Evolutionary conservation across 2,888 invertebrate genomes (phyloP), one percentile per base, ranked within the genome.

Genomic region (Bombylius discolor): DNA sequence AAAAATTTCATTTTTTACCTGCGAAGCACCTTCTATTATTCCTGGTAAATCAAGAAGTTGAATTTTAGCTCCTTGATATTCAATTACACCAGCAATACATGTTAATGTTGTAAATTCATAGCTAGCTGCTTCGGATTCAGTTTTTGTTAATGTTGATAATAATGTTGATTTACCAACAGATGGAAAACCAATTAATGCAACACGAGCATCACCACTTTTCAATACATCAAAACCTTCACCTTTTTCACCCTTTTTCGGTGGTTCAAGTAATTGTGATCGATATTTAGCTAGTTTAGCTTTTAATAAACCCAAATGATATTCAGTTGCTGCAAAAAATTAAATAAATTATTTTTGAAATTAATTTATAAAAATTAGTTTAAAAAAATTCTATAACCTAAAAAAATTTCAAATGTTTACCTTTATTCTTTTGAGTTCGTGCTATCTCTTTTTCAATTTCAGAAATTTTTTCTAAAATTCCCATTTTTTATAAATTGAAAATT

Each of bases 401-500:
- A 12, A 36, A 14, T 42, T 23, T 9, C n/a, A 39, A 12, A 5
- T 42, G 11, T 51, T 57, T 72, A 95, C 96, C 97, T 87, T 99
- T 99, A 78, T 99, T 99, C 76, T 99, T 99, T 72, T 99, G 99
- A 23, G 99, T 99, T 64, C 96, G 81, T 14, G 94, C 90, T 62
- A 99, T 99, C 84, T 99, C 99, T 69, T 87, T 89, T 73, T 99
- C 99, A 62, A 99, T 97, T 80, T 99, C 98, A 6, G 93, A 87
- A 74, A 99, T 99, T 81, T 96, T 98, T 69, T 99, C 99, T 62
- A 99, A 78, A 71, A 99, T 98, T 66, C 99, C 99, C 99, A 99
- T 99, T 57, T 63, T 68, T 45, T 14, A 45, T 5, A 4, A 9
- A 39, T 39, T 9, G 11, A 39, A 9, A 9, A 39, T 9, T 3